Base-by-base conservation (phyloP, 2,113 vertebrate genomes). In the Eidolon helvum region DNA sequence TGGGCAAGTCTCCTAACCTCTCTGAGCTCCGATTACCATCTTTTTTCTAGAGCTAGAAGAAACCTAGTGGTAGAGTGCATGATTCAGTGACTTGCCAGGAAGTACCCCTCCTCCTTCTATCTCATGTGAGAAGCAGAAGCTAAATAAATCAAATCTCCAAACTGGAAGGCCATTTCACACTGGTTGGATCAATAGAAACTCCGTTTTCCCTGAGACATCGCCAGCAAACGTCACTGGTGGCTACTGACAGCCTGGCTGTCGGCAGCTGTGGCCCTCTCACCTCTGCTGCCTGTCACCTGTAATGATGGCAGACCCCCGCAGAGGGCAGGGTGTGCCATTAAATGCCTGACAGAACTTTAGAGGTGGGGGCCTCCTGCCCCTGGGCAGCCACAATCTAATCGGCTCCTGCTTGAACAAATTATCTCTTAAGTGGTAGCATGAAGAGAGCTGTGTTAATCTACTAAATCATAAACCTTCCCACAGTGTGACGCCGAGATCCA, bases 391-490 rank as follows among this genome's bases (percentile, higher is more conserved):
- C 91, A 43, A 22, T 89, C 71, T 91, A 95, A 96, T 94, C 15
- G 48, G 94, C 77, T 96, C 83, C 96, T 91, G 80, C 96, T 95
- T 43, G 66, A 88, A 91, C 95, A 97, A 96, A 97, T 95, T 72
- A 95, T 90, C 95, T 92, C 82, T 85, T 97, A 97, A 98, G 96
- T 94, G 96, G 85, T 94, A 82, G 95, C 53, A 1, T 92, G 86
- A 97, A 91, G 96, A 96, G 90, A 92, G 53, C 95, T 80, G 96
- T 61, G 94, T 92, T 98, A 97, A 98, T 97, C 97, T 97, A 88
- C 45, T 59, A 80, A 97, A 97, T 98, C 92, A 75, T 95, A 93
- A 97, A 80, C 96, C 96, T 97, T 95, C 80, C 94, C 18, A 2
- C 93, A 61, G 96, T 88, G 96, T 33, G 96, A 95, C 7, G 74